Evolutionary conservation across 2,888 invertebrate genomes (phyloP).

Genomic region (Pocota personata): DNA sequence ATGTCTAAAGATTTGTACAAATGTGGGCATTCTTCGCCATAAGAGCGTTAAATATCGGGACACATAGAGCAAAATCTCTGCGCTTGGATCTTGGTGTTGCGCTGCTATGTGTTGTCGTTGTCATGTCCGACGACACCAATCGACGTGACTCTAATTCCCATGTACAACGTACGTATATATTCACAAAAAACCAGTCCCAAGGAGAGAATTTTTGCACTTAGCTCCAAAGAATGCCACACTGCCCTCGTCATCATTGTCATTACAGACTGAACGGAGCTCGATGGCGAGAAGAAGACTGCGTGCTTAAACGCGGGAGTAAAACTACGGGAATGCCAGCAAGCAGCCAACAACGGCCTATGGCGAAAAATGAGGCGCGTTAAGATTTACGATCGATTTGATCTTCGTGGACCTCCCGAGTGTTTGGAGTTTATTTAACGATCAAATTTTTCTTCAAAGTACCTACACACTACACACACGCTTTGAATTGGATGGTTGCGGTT

Average conservation of each 20-base stretch:
- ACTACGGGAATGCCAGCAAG: constrained; percentile 36
- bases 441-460: constrained; percentile 34
- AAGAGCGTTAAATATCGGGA: background rate
- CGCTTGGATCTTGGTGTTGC: constrained; percentile 30
- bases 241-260: constrained; percentile 51
- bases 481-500: background rate
- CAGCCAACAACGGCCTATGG: constrained; percentile 21
- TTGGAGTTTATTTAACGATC: constrained; percentile 65
- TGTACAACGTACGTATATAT: background rate
- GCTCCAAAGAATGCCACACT: background rate
- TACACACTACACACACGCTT: constrained; percentile 42
- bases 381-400: constrained; percentile 73
- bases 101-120: constrained; percentile 66
- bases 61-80: constrained; percentile 10
- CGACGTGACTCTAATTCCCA: constrained; percentile 60
- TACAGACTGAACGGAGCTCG: constrained; percentile 69
- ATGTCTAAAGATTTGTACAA: constrained; percentile 63
- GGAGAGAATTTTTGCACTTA: constrained; percentile 6
- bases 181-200: constrained; percentile 17
- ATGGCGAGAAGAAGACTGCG: constrained; percentile 19
- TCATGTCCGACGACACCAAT: constrained; percentile 74
- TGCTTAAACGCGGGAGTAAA: constrained; percentile 68
- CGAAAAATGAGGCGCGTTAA: constrained; percentile 64
- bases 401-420: constrained; percentile 70
- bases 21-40: constrained; percentile 51